Percentiles rank a stretch among this genome's conserved stretches.
Conservation (phyloP, 2,888 invertebrate species). For the Rhingia rostrata region DNA sequence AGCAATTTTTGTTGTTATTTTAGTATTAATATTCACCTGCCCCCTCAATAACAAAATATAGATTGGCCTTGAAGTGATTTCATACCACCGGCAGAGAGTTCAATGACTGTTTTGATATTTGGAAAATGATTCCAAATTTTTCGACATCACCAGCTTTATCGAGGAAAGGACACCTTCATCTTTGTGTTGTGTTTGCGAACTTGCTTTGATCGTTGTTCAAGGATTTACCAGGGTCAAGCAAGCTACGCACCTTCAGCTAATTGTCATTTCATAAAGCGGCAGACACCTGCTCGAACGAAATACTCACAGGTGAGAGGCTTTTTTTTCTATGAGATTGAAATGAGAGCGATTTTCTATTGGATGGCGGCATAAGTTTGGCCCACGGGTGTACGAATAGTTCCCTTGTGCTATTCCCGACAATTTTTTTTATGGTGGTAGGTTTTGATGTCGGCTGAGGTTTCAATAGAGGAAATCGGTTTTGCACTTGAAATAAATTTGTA, state of each 20-base stretch:
- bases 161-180: constrained; percentile 16
- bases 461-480: no score
- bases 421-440: no score
- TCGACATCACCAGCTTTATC: not conserved
- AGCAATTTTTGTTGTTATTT: constrained; percentile 15
- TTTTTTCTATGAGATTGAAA: not conserved
- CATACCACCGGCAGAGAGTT: constrained; percentile 20
- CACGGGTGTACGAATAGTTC: not conserved
- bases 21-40: constrained; percentile 27
- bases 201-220: constrained; percentile 18
- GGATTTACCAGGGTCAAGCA: constrained; percentile 36
- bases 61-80: constrained; percentile 47
- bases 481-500: no score
- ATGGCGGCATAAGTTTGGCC: not conserved
- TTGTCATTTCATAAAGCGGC: not conserved
- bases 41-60: not conserved
- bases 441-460: no score
- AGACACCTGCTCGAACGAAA: constrained; percentile 43
- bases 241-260: not conserved
- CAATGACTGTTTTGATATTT: constrained; percentile 30
- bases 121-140: constrained; percentile 24
- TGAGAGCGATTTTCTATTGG: not conserved
- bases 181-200: constrained; percentile 6
- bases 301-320: constrained; percentile 36
- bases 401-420: no score